phyloP scores from a whole-genome alignment of 1,140 invertebrate species.

The Uloborus diversus region DNA sequence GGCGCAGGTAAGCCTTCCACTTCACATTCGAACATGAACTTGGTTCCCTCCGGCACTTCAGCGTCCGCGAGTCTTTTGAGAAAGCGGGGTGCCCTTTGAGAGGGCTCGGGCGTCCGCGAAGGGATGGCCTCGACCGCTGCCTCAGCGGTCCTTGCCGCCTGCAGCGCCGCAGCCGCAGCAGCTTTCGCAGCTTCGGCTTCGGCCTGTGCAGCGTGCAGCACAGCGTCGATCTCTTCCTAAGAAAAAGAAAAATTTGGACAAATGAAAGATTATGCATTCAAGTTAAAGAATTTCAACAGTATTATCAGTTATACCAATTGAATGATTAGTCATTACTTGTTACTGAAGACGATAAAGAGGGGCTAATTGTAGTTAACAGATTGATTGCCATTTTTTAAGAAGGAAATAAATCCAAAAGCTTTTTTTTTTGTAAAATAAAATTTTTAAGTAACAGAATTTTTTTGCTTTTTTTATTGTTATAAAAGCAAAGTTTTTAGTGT shows the following conservation, averaged over 20 bases:
- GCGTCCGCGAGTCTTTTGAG: conserved; percentile 74
- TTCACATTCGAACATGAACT: conserved; percentile 83
- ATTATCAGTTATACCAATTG: no score
- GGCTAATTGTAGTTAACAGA: no score
- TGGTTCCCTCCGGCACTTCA: conserved; percentile 78
- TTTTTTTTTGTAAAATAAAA: no score
- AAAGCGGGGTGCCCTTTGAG: conserved; percentile 69
- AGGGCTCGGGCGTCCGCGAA: conserved; percentile 50
- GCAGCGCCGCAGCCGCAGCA: conserved; percentile 68
- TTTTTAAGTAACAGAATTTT: no score
- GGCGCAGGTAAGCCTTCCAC: conserved; percentile 88
- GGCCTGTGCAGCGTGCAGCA: conserved; percentile 66
- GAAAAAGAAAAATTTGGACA: not conserved
- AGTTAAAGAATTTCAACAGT: no score
- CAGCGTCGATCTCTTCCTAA: conserved; percentile 65
- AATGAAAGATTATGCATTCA: no score
- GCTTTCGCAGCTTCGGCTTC: conserved; percentile 68
- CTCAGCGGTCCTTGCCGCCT: conserved; percentile 67
- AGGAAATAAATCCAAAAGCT: no score
- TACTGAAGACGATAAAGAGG: no score
- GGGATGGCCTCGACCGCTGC: conserved; percentile 61
- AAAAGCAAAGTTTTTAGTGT: no score
- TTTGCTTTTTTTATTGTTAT: no score
- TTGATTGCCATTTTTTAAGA: no score
- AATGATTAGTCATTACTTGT: no score